Base-by-base conservation (phyloP, 2,888 invertebrate genomes). In the Teleogryllus oceanicus region DNA sequence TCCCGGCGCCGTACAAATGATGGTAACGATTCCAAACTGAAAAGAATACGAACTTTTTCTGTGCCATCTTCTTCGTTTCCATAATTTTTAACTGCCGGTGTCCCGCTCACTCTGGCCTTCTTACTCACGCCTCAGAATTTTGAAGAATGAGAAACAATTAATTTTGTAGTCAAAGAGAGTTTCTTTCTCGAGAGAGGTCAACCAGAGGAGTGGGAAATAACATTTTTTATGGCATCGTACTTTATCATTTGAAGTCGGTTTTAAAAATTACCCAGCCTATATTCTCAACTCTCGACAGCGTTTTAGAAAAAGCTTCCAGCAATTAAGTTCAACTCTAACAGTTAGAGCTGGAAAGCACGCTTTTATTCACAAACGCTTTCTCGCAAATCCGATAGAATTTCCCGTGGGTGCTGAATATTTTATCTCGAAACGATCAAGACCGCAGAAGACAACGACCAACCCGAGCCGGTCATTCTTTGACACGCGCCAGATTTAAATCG, bases 131-230 rank as follows among this genome's bases (percentile, higher is more conserved):
- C n/a, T 51, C 78, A 24, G 75, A 80, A 80, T 74, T 75, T n/a
- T 78, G 74, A 80, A 80, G 80, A 80, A 80, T 78, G 80, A 75
- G 76, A 78, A 74, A 74, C 80, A 51, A 80, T 80, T 80, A 80
- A 80, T 80, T 80, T 81, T 75, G 78, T 76, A 74, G 78, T 75
- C 79, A 79, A 79, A 75, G 75, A 79, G 21, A 20, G 79, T 79
- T 79, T 79, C 79, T 81, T 81, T 81, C 77, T 12, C 50, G 21
- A 77, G 51, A 16, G 20, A 78, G 78, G 76, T 80, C 78, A 76
- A 78, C 78, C 76, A 49, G 78, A 21, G 13, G 75, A 62, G n/a
- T 20, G 20, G 20, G 75, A 24, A n/a, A 20, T 75, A 75, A 75
- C 20, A 75, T 75, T 75, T 74, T 75, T 75, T 13, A 75, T 75